Evolutionary conservation across 1,140 invertebrate genomes (phyloP).

Genomic region (Sipha flava): DNA sequence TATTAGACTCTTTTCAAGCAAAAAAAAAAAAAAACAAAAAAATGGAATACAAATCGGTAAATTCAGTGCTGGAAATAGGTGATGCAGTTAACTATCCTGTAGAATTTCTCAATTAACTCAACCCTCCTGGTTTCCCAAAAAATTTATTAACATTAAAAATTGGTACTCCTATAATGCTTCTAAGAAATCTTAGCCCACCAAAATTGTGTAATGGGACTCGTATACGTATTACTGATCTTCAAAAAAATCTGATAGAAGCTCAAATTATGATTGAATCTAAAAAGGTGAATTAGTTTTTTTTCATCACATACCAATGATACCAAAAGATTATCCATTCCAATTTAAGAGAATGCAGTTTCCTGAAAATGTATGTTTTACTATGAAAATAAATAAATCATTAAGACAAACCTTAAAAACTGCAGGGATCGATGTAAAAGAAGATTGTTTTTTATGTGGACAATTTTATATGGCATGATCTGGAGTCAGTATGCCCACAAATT

Average conservation of each 20-base stretch:
- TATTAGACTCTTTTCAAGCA: slow-evolving; percentile 35
- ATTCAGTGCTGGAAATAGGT: slow-evolving; percentile 40
- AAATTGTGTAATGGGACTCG: slow-evolving; percentile 46
- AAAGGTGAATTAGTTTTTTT: slow-evolving; percentile 28
- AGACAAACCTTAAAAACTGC: too few relatives aligned
- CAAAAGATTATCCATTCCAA: slow-evolving; percentile 23
- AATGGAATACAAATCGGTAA: slow-evolving; percentile 41
- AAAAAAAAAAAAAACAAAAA: too few relatives aligned
- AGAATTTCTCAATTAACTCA: slow-evolving; percentile 37
- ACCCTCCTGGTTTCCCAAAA: slow-evolving; percentile 36
- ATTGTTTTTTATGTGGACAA: slow-evolving; percentile 42
- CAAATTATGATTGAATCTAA: too few relatives aligned
- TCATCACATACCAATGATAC: slow-evolving; percentile 31
- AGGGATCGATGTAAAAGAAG: slow-evolving; percentile 35
- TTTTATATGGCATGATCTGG: slow-evolving; percentile 41
- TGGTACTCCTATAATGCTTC: slow-evolving; percentile 43
- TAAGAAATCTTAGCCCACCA: slow-evolving; percentile 42
- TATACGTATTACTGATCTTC: slow-evolving; percentile 36
- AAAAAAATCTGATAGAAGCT: too few relatives aligned
- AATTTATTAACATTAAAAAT: slow-evolving; percentile 42
- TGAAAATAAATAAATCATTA: slow-evolving; percentile 47
- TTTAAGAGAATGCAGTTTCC: slow-evolving; percentile 44
- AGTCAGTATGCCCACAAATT: background rate
- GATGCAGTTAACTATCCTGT: too few relatives aligned
- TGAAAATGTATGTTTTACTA: slow-evolving; percentile 43